Conservation (phyloP, 2,113 vertebrate species). For the Nymphicus hollandicus region DNA sequence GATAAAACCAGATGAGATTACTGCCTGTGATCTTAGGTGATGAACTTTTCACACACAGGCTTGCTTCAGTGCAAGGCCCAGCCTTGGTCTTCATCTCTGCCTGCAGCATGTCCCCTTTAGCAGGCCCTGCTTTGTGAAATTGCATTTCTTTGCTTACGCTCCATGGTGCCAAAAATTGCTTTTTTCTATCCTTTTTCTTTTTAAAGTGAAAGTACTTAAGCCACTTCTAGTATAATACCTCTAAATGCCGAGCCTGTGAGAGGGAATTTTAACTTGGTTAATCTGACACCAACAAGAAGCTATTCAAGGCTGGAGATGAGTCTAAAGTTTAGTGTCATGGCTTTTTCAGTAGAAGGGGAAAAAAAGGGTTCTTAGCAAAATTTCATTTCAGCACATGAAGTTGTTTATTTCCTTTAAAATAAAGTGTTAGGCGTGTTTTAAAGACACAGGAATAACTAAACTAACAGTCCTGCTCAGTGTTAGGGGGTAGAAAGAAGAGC, state of each 20-base stretch:
- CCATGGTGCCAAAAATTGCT: background rate
- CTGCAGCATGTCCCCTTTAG: background rate
- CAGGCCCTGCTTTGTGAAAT: background rate
- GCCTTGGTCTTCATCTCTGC: background rate
- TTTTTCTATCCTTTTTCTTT: background rate
- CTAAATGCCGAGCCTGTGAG: conserved; percentile 48
- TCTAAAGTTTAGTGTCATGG: conserved; percentile 41
- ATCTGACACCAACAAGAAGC: conserved; percentile 64
- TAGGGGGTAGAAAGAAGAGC: background rate
- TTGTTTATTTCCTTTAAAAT: conserved; percentile 22
- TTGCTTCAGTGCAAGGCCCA: background rate
- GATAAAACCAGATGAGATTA: background rate
- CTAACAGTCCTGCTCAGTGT: background rate
- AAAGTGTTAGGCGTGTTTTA: background rate
- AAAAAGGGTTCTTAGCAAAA: background rate
- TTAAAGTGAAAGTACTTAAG: conserved; percentile 38
- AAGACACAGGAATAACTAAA: background rate
- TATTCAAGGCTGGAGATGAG: conserved; percentile 29
- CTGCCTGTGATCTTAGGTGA: background rate
- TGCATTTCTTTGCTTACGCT: conserved; percentile 14
- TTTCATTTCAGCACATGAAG: background rate
- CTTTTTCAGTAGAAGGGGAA: background rate
- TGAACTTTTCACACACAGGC: background rate
- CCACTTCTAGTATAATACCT: conserved; percentile 36
- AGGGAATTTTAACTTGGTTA: conserved; percentile 59